Evolutionary conservation across 2,797 vertebrate genomes (phyloP).

Genomic region (Gila robusta): DNA sequence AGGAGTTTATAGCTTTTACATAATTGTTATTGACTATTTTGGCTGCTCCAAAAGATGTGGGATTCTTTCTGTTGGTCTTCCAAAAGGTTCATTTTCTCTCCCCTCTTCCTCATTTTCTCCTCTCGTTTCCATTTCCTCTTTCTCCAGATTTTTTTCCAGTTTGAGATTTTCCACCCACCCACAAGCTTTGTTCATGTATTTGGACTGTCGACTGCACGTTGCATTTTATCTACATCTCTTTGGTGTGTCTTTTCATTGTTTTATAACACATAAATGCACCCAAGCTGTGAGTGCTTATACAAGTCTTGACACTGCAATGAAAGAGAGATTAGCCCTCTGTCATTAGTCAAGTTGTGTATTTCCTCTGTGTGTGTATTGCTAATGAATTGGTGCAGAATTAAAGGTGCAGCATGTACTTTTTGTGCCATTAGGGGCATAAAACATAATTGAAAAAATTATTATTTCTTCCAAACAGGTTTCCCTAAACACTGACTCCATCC

Average conservation of each 20-base stretch:
- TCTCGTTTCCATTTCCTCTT: constrained; percentile 8
- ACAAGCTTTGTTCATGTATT: constrained; percentile 56
- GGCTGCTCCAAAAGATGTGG: constrained; percentile 60
- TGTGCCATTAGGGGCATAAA: background rate
- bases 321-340: background rate
- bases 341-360: background rate
- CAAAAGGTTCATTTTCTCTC: constrained; percentile 10
- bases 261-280: constrained; percentile 32
- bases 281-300: constrained; percentile 10
- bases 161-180: constrained; percentile 57
- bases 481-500: background rate
- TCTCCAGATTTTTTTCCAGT: background rate
- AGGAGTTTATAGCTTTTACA: constrained; percentile 43
- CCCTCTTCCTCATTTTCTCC: background rate
- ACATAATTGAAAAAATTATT: background rate
- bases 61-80: constrained; percentile 57
- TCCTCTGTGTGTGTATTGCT: background rate
- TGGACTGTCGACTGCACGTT: constrained; percentile 21
- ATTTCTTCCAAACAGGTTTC: background rate
- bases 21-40: constrained; percentile 42
- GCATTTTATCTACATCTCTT: constrained; percentile 43
- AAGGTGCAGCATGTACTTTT: background rate
- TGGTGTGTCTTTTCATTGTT: constrained; percentile 19
- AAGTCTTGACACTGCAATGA: background rate
- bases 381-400: background rate